Conservation (phyloP, 2,888 invertebrate species). For the Nephrotoma flavescens region DNA sequence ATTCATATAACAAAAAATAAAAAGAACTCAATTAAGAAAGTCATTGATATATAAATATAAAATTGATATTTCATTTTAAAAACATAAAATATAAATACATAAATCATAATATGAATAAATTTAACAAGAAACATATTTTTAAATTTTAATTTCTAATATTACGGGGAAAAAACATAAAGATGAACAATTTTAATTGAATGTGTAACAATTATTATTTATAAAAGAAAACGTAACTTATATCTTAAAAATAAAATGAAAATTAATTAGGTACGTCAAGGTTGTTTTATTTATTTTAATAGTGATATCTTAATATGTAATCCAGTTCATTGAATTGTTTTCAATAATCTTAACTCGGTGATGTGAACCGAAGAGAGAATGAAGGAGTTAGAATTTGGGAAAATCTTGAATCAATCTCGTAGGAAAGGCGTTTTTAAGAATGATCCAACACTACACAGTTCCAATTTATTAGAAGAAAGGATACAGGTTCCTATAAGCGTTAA, state of each 20-base stretch:
- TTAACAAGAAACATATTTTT: background rate
- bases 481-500: no score
- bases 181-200: background rate
- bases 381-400: no score
- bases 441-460: no score
- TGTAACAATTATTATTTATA: background rate
- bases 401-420: no score
- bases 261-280: background rate
- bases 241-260: background rate
- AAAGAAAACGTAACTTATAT: background rate
- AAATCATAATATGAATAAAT: background rate
- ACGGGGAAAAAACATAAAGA: background rate
- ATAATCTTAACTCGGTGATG: no score
- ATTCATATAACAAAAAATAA: background rate
- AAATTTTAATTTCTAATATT: background rate
- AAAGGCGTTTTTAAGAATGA: no score
- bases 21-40: background rate
- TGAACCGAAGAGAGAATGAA: no score
- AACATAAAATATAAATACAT: background rate
- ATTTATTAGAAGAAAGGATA: no score
- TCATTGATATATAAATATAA: background rate
- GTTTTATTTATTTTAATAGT: background rate
- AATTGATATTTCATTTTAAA: background rate
- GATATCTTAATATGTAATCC: no score
- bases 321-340: no score